phyloP scores from a whole-genome alignment of 2,113 vertebrate genomes.

The Polyodon spathula region DNA sequence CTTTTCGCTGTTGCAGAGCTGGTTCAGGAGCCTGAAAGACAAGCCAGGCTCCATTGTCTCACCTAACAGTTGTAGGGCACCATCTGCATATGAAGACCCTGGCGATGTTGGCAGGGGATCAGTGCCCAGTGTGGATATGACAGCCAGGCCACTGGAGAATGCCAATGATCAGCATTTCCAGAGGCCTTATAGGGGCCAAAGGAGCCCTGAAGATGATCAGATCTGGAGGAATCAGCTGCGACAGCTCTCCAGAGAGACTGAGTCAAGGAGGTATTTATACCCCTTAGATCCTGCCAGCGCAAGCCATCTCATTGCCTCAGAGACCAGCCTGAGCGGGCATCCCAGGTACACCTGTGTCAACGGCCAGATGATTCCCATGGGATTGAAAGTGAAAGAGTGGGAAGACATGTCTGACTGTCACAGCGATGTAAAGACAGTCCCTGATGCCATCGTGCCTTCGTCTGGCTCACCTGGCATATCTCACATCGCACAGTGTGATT shows the following conservation, averaged over 20 bases:
- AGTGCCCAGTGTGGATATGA: background rate
- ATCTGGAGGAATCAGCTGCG: too few relatives aligned
- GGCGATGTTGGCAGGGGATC: background rate
- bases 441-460: slow-evolving; percentile 11
- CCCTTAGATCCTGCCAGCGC: background rate
- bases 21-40: slow-evolving; percentile 33
- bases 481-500: background rate
- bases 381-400: background rate
- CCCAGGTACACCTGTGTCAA: background rate
- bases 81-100: background rate
- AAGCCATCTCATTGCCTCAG: background rate
- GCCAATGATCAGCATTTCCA: slow-evolving; percentile 20
- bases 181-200: slow-evolving; percentile 9
- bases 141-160: background rate
- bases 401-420: background rate
- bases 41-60: slow-evolving; percentile 15
- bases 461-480: background rate
- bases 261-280: background rate
- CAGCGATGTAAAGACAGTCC: slow-evolving; percentile 9
- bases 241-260: background rate
- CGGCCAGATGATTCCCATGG: background rate
- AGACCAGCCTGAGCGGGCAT: background rate
- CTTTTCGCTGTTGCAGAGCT: slow-evolving; percentile 41
- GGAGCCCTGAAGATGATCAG: slow-evolving; percentile 11
- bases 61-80: background rate